A percentile compares a stretch with the other conserved stretches of the same genome.
These are phyloP conservation scores for Leptinotarsa rubiginosa DNA, from an alignment of 2,888 invertebrate species.

Conservation along the genomic window DNA sequence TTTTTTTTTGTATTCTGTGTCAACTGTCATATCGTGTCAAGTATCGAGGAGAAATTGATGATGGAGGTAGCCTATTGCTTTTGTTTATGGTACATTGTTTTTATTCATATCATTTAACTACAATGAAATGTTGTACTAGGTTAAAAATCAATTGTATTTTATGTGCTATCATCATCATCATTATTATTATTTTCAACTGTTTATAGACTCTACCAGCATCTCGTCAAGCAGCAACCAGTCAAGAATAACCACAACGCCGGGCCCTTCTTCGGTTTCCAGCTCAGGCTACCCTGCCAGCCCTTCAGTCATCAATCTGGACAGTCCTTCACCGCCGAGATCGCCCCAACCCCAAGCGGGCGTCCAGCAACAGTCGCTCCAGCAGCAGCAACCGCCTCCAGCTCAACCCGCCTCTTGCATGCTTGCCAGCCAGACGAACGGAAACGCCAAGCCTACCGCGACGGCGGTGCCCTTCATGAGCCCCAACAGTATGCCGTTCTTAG, in stretches of 20 bases:
- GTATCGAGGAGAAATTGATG: too few species aligned
- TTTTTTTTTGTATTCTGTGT: not conserved
- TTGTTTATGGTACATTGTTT: too few species aligned
- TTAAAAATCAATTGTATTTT: too few species aligned
- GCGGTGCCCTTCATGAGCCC: conserved; percentile 45
- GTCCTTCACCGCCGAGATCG: conserved; percentile 72
- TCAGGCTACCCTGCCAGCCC: conserved; percentile 74
- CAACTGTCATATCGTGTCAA: too few species aligned
- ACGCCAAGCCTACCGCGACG: conserved; percentile 38
- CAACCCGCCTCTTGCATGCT: conserved; percentile 56
- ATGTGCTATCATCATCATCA: too few species aligned
- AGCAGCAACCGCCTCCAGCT: conserved; percentile 21
- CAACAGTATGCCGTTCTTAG: conserved; percentile 59
- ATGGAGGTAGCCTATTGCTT: too few species aligned
- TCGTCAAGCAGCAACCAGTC: conserved; percentile 66
- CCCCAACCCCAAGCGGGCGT: conserved; percentile 45
- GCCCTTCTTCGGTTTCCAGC: conserved; percentile 70
- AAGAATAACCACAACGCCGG: conserved; percentile 61
- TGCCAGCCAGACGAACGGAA: conserved; percentile 51
- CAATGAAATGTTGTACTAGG: too few species aligned
- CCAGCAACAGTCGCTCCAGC: conserved; percentile 50
- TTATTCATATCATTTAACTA: too few species aligned
- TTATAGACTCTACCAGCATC: conserved; percentile 62
- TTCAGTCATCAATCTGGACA: conserved; percentile 73
- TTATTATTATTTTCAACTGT: not conserved